Evolutionary conservation across 2,113 vertebrate species (phyloP).

Genomic region (Piprites chloris): DNA sequence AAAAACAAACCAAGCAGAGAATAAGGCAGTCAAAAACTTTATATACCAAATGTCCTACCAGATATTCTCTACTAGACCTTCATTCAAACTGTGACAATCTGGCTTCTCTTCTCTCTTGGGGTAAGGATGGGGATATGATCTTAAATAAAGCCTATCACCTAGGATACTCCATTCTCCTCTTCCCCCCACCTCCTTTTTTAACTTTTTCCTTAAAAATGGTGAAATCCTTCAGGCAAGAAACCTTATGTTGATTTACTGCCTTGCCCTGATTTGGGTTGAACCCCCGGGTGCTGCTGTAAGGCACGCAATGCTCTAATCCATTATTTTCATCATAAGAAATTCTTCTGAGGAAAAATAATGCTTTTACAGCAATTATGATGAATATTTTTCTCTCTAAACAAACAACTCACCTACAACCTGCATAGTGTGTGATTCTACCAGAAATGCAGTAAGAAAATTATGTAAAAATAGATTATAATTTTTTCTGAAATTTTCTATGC

Average conservation of each 20-base stretch:
- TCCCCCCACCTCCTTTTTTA: rapidly evolving
- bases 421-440: not conserved
- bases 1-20: not conserved
- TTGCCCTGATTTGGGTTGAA: not conserved
- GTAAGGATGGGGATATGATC: not conserved
- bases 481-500: not conserved
- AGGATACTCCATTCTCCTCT: rapidly evolving
- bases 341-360: not conserved
- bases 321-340: not conserved
- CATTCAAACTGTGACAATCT: not conserved
- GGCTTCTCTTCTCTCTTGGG: not conserved
- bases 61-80: not conserved
- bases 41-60: not conserved
- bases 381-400: not conserved
- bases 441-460: not conserved
- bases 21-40: not conserved
- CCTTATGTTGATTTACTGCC: too few species aligned
- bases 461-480: not conserved
- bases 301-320: not conserved
- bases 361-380: not conserved
- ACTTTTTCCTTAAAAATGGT: not conserved
- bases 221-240: not conserved
- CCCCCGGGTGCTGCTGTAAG: not conserved
- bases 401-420: not conserved
- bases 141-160: not conserved